Conservation (phyloP, 1,140 invertebrate species). For the Nymphalis io region DNA sequence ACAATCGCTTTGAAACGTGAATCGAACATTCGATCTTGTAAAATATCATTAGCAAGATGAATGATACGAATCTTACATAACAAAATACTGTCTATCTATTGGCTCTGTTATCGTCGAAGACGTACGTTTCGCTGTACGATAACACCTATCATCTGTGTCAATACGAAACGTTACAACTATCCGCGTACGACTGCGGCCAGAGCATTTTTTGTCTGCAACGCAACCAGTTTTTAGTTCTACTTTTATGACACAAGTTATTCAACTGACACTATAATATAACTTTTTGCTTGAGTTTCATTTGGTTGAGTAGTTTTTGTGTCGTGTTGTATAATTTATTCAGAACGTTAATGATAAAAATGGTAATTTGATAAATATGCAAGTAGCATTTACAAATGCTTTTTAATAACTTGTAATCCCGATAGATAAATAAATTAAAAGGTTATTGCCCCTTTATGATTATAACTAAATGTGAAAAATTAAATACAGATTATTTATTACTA, state of each 20-base stretch:
- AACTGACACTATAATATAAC: background rate
- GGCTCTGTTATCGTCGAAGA: conserved; percentile 6
- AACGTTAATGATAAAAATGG: background rate
- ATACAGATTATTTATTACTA: no score
- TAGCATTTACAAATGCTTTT: conserved; percentile 1
- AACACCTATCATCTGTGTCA: conserved; percentile 36
- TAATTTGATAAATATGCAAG: conserved; percentile 1
- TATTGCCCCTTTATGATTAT: background rate
- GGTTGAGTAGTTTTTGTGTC: background rate
- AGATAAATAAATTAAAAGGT: background rate
- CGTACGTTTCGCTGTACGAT: background rate
- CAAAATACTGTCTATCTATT: background rate
- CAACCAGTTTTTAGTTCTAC: background rate
- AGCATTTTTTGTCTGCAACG: conserved; percentile 2
- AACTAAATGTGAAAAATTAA: no score
- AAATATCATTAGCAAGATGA: no score
- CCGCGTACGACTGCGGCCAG: background rate
- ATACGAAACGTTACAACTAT: conserved; percentile 30
- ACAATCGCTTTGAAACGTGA: no score
- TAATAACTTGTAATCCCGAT: background rate
- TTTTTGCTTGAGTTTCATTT: background rate
- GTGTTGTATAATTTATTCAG: background rate
- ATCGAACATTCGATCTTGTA: no score
- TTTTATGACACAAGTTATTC: background rate
- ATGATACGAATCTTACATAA: background rate